Evolutionary conservation across 1,140 invertebrate species (phyloP).

Genomic region (Drosophila sucinea): DNA sequence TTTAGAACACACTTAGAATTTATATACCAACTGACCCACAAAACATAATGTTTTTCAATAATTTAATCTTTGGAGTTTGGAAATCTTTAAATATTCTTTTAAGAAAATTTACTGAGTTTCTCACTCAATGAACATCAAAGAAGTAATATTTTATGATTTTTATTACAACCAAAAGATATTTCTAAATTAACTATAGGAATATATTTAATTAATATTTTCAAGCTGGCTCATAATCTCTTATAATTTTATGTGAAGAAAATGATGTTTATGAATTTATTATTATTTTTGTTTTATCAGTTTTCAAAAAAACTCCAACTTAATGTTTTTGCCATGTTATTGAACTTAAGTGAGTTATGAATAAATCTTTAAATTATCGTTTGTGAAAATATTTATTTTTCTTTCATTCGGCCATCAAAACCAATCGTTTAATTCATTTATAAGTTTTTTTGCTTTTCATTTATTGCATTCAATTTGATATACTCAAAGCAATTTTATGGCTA

Average conservation of each 20-base stretch:
- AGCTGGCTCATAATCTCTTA: background rate
- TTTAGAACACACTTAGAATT: too few relatives aligned
- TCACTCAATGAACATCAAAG: too few relatives aligned
- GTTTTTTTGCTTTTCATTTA: conserved; percentile 75
- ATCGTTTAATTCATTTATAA: conserved; percentile 64
- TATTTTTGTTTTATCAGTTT: background rate
- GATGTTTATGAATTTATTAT: background rate
- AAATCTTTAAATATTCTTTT: too few relatives aligned
- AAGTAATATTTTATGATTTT: too few relatives aligned
- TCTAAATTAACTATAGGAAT: too few relatives aligned
- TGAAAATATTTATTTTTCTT: conserved; percentile 17
- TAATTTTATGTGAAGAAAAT: background rate
- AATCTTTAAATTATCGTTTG: conserved; percentile 50
- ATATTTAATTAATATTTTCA: too few relatives aligned
- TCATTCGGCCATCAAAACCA: conserved; percentile 29
- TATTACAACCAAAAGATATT: too few relatives aligned
- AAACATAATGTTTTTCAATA: too few relatives aligned
- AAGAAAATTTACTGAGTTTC: too few relatives aligned
- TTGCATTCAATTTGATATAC: conserved; percentile 61
- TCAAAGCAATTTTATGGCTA: conserved; percentile 69
- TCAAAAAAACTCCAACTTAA: background rate
- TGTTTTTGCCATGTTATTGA: background rate
- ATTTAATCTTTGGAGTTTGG: too few relatives aligned
- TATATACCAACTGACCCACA: too few relatives aligned
- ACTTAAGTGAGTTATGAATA: conserved; percentile 5